Conservation (phyloP, 2,113 vertebrate genomes). For the Tragelaphus buxtoni region DNA sequence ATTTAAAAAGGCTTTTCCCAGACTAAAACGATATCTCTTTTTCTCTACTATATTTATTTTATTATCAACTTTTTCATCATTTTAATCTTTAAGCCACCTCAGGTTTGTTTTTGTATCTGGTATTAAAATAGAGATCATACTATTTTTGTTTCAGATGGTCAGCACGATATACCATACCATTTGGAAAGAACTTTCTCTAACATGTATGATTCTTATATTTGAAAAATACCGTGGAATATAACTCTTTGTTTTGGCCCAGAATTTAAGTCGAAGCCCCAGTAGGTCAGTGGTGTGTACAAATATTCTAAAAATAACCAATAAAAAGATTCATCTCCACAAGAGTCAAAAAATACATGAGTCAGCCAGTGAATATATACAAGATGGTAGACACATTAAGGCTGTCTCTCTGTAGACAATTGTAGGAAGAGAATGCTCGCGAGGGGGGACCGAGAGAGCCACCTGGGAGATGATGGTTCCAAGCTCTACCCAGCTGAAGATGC, state of each 20-base stretch:
- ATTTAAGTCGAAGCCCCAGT: background rate
- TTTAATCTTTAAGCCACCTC: background rate
- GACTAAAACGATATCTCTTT: background rate
- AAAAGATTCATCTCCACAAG: background rate
- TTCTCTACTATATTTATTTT: background rate
- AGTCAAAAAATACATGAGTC: background rate
- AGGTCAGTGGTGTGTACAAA: background rate
- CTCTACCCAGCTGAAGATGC: background rate
- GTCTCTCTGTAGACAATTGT: background rate
- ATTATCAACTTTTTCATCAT: background rate
- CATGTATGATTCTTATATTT: background rate
- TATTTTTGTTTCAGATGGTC: background rate
- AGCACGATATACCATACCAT: background rate
- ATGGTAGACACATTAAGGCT: background rate
- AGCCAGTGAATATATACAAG: background rate
- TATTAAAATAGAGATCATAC: background rate
- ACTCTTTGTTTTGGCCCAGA: background rate
- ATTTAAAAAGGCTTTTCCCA: background rate
- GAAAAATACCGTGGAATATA: background rate
- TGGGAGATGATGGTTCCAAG: background rate
- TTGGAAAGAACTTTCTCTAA: background rate
- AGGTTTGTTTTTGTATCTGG: background rate
- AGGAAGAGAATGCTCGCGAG: background rate
- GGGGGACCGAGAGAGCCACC: background rate
- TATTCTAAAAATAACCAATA: background rate